These are phyloP conservation scores for Ceratina calcarata DNA, from an alignment of 1,140 invertebrate species.

Conservation along the genomic window DNA sequence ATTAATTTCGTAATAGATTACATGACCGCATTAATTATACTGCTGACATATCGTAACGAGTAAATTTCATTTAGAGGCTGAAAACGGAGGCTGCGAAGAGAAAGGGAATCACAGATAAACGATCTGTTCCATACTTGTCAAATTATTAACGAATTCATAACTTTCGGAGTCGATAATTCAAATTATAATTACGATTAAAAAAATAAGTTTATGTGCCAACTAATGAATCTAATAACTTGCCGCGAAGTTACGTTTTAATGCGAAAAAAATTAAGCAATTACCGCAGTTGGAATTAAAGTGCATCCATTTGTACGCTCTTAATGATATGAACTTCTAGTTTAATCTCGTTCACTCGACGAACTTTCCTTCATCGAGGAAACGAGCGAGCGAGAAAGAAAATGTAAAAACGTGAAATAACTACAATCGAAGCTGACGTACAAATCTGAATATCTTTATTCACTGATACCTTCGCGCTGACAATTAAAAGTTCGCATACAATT, in stretches of 20 bases:
- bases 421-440: constrained; percentile 49
- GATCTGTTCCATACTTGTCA: background rate
- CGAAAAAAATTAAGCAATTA: background rate
- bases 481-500: constrained; percentile 38
- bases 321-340: background rate
- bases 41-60: background rate
- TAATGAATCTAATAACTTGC: background rate
- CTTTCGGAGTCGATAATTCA: background rate
- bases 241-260: background rate
- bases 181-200: background rate
- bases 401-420: constrained; percentile 28
- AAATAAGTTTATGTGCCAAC: background rate
- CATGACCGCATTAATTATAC: background rate
- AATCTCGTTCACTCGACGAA: background rate
- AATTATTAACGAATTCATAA: background rate
- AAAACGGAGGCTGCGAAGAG: background rate
- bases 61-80: no score
- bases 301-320: background rate
- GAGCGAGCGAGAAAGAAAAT: background rate
- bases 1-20: background rate
- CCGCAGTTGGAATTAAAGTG: background rate
- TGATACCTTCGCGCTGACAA: constrained; percentile 38
- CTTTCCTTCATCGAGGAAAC: background rate
- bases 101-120: background rate
- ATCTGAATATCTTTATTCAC: constrained; percentile 65